Conservation (phyloP, 2,797 vertebrate species). For the Cryptoprocta ferox region DNA sequence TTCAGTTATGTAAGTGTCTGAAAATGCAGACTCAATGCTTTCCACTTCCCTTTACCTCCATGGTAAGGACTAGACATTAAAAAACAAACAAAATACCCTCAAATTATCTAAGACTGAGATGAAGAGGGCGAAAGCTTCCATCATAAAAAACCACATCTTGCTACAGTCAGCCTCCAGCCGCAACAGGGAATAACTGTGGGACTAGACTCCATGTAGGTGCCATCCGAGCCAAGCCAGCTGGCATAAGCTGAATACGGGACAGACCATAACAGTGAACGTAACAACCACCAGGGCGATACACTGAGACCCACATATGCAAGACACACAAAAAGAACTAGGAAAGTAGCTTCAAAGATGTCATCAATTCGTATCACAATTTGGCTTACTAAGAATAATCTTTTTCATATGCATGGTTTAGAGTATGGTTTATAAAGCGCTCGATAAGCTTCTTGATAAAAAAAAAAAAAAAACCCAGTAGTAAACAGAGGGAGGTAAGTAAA, state of each 20-base stretch:
- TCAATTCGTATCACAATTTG: neutral
- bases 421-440: constrained; percentile 33
- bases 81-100: constrained; percentile 37
- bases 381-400: constrained; percentile 46
- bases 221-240: neutral
- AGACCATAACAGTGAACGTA: neutral
- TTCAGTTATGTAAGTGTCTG: constrained; percentile 42
- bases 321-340: neutral
- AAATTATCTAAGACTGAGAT: neutral
- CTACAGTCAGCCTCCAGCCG: neutral
- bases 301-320: neutral
- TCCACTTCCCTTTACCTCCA: constrained; percentile 31
- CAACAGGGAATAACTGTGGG: neutral
- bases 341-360: constrained; percentile 12
- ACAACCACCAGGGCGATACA: neutral
- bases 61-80: neutral
- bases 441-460: constrained; percentile 56
- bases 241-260: neutral
- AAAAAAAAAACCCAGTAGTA: neutral
- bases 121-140: neutral
- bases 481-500: neutral
- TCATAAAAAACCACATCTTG: neutral
- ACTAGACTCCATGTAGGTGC: neutral
- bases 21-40: constrained; percentile 48
- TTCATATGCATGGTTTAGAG: constrained; percentile 16